Percentiles rank a stretch among this genome's conserved stretches.
These are phyloP conservation scores for Meriones unguiculatus DNA, from an alignment of 2,113 vertebrate species.

Conservation along the genomic window DNA sequence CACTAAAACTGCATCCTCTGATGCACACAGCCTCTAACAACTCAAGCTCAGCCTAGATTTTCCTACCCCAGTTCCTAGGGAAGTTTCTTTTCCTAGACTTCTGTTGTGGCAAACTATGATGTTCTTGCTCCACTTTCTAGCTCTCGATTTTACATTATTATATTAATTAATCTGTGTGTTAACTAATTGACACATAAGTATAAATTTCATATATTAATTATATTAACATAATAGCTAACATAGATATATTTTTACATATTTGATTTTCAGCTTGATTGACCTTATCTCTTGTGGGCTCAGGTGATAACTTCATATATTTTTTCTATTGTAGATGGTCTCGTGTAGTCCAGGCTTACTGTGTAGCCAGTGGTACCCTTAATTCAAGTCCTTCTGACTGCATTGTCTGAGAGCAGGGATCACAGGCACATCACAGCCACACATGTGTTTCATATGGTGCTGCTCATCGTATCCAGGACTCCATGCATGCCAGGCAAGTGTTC, in stretches of 20 bases:
- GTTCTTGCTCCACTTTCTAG: not conserved
- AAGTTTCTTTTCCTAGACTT: not conserved
- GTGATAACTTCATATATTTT: not conserved
- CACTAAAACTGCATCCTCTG: not conserved
- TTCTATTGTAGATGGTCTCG: not conserved
- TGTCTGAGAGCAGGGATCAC: not conserved
- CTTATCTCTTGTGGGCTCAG: not conserved
- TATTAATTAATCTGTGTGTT: not conserved
- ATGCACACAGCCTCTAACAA: not conserved
- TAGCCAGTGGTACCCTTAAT: not conserved
- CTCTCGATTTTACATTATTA: not conserved
- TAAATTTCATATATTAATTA: not conserved
- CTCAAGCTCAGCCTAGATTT: not conserved
- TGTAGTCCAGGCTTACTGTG: not conserved
- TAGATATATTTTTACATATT: not conserved
- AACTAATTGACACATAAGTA: not conserved
- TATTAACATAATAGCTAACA: not conserved
- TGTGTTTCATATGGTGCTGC: not conserved
- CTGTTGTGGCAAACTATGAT: not conserved
- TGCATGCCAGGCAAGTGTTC: not conserved
- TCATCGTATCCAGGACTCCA: not conserved
- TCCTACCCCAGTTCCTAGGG: not conserved
- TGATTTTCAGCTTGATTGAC: not conserved
- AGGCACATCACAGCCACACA: not conserved
- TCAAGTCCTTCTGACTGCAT: not conserved